Evolutionary conservation across 2,113 vertebrate species (phyloP), one percentile per base, ranked within the genome.

Genomic region (Corvus moneduloides): DNA sequence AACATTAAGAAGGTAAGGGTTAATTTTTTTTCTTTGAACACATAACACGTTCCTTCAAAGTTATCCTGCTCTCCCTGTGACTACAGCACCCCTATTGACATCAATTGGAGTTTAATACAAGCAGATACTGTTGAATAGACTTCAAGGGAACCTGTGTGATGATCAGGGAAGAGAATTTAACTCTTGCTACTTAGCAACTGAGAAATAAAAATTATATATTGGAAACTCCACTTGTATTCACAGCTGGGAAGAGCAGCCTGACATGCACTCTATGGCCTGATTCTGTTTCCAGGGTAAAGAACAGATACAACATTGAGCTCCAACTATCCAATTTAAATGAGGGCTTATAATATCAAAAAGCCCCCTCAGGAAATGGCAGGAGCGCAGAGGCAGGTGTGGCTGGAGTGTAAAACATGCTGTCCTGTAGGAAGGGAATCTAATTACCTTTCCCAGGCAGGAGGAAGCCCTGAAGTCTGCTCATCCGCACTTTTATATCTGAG

Each of bases 131-230:
- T 92, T 61, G 73, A 90, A 90, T 1, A 89, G 66, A 84, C 89
- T 94, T 95, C 77, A 95, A 95, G 77, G n/a, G 72, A 93, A 49
- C 41, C n/a, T 69, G 26, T 92, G 56, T 68, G 66, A 81, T 75
- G 76, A 90, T 93, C 79, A 92, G 88, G 89, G 49, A 59, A 54
- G 51, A 78, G 68, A 67, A 92, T 92, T 94, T 96, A 97, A 95
- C 87, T 94, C 84, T 94, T 89, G 77, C 55, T 92, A 81, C 76
- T 78, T 93, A 61, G 73, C 54, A 92, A 51, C 64, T 90, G 83
- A 75, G n/a, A 87, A 94, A 96, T 86, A 82, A 79, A 90, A 84
- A 69, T 54, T 48, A 16, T 63, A 4, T 84, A 52, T 87, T 74
- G 84, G 52, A 89, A 90, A 51, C 49, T 78, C 44, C 11, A 32